phyloP scores from a whole-genome alignment of 2,888 invertebrate genomes.

The Seira musarum region DNA sequence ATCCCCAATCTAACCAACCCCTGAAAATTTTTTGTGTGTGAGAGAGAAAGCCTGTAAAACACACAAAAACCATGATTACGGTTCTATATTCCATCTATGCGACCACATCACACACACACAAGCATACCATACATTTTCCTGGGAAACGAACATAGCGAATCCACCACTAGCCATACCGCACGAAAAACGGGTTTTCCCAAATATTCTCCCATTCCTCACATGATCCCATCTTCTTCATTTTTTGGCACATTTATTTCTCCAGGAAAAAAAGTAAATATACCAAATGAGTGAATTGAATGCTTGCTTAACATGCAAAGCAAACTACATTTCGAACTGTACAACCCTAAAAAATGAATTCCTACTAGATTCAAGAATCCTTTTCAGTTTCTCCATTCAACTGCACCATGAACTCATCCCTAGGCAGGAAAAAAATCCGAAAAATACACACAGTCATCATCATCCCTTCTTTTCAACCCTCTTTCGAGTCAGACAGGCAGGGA shows the following conservation, averaged over 20 bases:
- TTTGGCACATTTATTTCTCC: too few relatives aligned
- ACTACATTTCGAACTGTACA: neutral
- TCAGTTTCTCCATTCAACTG: conserved; percentile 21
- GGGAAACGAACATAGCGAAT: conserved; percentile 25
- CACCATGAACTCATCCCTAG: neutral
- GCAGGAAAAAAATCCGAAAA: conserved; percentile 40
- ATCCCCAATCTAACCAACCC: conserved; percentile 12
- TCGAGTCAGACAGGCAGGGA: too few relatives aligned
- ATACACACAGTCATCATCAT: conserved; percentile 45
- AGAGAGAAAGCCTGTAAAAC: conserved; percentile 31
- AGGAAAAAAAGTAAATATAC: conserved; percentile 6
- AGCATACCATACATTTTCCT: conserved; percentile 28
- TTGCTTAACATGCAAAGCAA: conserved; percentile 39
- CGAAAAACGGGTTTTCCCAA: conserved; percentile 48
- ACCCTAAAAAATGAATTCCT: neutral
- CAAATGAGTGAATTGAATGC: conserved; percentile 17
- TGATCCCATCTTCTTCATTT: conserved; percentile 17
- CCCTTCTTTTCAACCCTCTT: conserved; percentile 7
- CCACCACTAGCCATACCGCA: conserved; percentile 23
- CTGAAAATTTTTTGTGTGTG: conserved; percentile 6
- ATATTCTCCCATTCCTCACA: conserved; percentile 23
- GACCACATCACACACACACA: conserved; percentile 57
- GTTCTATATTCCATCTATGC: conserved; percentile 60
- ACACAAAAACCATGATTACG: conserved; percentile 60
- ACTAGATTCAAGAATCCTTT: conserved; percentile 20